Evolutionary conservation across 2,888 invertebrate genomes (phyloP).

Genomic region (Galeopsomyia nigrocyanea): DNA sequence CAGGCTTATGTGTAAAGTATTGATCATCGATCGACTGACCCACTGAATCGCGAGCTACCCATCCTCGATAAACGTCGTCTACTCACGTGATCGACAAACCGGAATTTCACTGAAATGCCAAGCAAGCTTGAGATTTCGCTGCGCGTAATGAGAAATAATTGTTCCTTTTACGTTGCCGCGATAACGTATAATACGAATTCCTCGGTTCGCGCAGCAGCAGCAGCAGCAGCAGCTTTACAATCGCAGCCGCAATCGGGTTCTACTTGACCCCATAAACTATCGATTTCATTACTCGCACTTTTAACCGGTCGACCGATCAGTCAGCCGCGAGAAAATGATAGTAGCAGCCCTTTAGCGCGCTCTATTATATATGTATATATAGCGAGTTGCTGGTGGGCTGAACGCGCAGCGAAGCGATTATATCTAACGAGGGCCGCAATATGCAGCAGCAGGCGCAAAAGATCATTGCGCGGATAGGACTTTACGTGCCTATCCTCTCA

Average conservation of each 20-base stretch:
- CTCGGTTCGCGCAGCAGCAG: neutral
- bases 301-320: slow-evolving; percentile 10
- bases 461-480: slow-evolving; percentile 42
- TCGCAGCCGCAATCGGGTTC: slow-evolving; percentile 43
- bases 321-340: neutral
- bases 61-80: too few species aligned
- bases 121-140: slow-evolving; percentile 4
- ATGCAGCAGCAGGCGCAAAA: neutral
- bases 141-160: slow-evolving; percentile 40
- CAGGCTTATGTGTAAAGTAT: too few species aligned
- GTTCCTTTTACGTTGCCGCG: slow-evolving; percentile 14
- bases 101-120: slow-evolving; percentile 8
- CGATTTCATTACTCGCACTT: slow-evolving; percentile 32
- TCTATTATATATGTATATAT: too few species aligned
- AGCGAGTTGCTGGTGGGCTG: slow-evolving; percentile 11
- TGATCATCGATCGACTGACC: too few species aligned
- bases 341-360: slow-evolving; percentile 28
- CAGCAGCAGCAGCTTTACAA: slow-evolving; percentile 23
- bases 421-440: slow-evolving; percentile 40
- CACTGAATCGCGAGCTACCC: too few species aligned
- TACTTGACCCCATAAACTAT: slow-evolving; percentile 45
- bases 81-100: too few species aligned
- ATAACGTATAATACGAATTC: slow-evolving; percentile 33
- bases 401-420: slow-evolving; percentile 13
- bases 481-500: slow-evolving; percentile 31